A percentile compares a stretch with the other conserved stretches of the same genome.
Evolutionary conservation across 2,888 invertebrate species (phyloP).

Genomic region (Folsomia manolachei): DNA sequence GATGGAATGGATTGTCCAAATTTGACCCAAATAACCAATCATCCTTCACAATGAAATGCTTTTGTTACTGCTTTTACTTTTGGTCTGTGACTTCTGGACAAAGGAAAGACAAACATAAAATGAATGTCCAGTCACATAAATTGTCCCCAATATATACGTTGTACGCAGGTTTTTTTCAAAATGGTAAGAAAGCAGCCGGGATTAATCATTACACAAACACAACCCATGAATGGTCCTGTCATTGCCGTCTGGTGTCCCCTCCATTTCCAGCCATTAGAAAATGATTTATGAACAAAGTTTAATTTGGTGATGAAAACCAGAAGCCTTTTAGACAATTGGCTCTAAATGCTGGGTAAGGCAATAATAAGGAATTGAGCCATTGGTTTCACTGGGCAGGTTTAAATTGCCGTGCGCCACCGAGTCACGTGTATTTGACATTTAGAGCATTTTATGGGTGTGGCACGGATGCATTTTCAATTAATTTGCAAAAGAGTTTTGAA

Average conservation of each 20-base stretch:
- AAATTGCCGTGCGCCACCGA: neutral
- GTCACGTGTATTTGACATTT: neutral
- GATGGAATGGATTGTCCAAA: neutral
- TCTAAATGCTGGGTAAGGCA: too few species aligned
- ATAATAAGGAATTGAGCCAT: neutral
- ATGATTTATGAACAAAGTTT: conserved; percentile 10
- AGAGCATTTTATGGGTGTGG: neutral
- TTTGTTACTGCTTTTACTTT: neutral
- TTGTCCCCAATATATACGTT: too few species aligned
- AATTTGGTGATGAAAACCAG: neutral
- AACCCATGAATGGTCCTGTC: too few species aligned
- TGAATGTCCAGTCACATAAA: too few species aligned
- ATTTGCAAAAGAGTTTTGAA: neutral
- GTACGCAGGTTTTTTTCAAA: too few species aligned
- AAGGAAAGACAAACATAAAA: too few species aligned
- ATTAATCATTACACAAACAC: too few species aligned
- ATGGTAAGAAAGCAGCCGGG: too few species aligned
- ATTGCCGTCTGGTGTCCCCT: too few species aligned
- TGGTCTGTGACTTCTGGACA: too few species aligned
- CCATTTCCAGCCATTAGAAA: too few species aligned
- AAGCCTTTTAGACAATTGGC: neutral
- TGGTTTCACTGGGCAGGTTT: too few species aligned
- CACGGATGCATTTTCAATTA: conserved; percentile 5
- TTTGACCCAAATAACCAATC: conserved; percentile 3
- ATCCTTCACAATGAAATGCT: neutral